Base-by-base conservation (phyloP, 2,113 vertebrate genomes). In the Clarias batrachus region DNA sequence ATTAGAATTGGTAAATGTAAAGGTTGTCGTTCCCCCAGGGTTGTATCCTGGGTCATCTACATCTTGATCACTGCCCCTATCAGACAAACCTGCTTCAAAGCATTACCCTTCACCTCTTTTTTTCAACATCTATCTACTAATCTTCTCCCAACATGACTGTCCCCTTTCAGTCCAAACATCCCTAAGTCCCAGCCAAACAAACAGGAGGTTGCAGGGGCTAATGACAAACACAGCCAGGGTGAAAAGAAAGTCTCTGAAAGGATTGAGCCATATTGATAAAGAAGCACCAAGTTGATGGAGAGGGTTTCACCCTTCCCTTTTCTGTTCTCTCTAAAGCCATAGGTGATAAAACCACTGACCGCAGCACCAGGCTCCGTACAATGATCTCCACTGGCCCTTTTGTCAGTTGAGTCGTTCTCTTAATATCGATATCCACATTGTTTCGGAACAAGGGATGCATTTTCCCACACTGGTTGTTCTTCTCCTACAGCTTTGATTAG, bases 131-230 rank as follows among this genome's bases (percentile, higher is more conserved):
- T 74, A 56, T 65, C 85, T 76, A 86, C 71, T 85, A 68, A 82
- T 78, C 33, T 87, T 63, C 23, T 14, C 56, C 81, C 81, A 68
- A 82, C 80, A 66, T 37, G 66, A 81, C 85, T 82, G 78, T 83
- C 84, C 86, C 82, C 88, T 87, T 87, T 76, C 89, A 84, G 87
- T 68, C 83, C 87, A 88, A 89, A 59, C 60, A n/a, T 91, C 92
- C 92, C 91, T 91, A 91, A 89, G 80, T 87, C 92, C 91, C 91
- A 91, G 93, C 91, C 93, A 94, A 93, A 94, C 93, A 93, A 95
- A 94, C 93, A 94, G 91, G 94, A 92, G 91, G 91, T 85, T 91
- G 90, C 89, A 8, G 78, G 76, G 92, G 93, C 92, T 94, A 93
- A 94, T 93, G 89, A 93, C 90, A 89, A 92, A 92, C 92, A 92